Conservation (phyloP, 2,888 invertebrate species). For the Eulithis prunata region DNA sequence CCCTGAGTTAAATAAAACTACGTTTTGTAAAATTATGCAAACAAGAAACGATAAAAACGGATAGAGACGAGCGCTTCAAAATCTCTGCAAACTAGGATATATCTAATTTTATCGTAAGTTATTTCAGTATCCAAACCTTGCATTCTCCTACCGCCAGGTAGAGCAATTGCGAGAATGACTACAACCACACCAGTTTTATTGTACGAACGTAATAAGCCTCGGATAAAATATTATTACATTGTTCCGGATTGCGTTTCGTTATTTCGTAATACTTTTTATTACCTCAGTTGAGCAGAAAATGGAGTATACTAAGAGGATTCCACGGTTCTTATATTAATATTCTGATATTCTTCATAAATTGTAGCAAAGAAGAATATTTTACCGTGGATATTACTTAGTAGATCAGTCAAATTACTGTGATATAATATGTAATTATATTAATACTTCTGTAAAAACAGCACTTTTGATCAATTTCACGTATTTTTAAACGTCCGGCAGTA, state of each 20-base stretch:
- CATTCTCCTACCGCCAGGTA: slow-evolving; percentile 10
- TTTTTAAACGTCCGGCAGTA: no score
- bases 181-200: slow-evolving; percentile 24
- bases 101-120: not conserved
- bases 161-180: slow-evolving; percentile 19
- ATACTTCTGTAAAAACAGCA: no score
- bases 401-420: no score
- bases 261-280: slow-evolving; percentile 13
- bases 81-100: not conserved
- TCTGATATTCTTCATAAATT: no score
- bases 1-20: no score
- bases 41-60: no score
- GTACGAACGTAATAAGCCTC: slow-evolving; percentile 14
- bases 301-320: not conserved
- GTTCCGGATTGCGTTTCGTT: slow-evolving; percentile 19
- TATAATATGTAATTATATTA: no score
- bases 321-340: not conserved
- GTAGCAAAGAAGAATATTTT: no score
- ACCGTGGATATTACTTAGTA: no score
- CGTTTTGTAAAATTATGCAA: no score
- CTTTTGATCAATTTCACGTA: no score
- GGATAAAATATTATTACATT: slow-evolving; percentile 17
- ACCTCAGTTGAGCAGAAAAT: slow-evolving; percentile 1
- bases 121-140: slow-evolving; percentile 8
- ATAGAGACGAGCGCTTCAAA: no score